Conservation (phyloP, 2,888 invertebrate species). For the Dioctria rufipes region DNA sequence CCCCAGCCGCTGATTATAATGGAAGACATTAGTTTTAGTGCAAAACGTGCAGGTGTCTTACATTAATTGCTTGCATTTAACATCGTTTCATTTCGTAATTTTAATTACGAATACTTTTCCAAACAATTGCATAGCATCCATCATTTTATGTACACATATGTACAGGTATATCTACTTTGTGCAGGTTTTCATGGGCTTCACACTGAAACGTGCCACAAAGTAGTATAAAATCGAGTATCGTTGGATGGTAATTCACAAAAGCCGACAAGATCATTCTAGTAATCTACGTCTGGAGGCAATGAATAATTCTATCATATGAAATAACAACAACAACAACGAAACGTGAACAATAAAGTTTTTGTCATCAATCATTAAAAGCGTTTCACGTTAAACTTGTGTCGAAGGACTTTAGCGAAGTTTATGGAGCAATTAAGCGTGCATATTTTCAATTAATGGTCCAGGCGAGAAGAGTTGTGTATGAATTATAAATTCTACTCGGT, state of each 20-base stretch:
- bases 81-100: neutral
- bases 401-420: slow-evolving; percentile 34
- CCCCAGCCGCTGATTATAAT: slow-evolving; percentile 1
- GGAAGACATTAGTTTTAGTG: neutral
- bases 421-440: slow-evolving; percentile 30
- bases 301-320: neutral
- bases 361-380: slow-evolving; percentile 14
- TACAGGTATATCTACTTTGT: neutral
- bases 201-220: neutral
- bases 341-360: slow-evolving; percentile 20
- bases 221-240: neutral
- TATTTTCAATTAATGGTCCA: slow-evolving; percentile 28
- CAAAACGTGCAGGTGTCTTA: slow-evolving; percentile 12
- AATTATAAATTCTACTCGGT: neutral
- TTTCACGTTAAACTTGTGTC: slow-evolving; percentile 2
- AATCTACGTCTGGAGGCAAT: neutral
- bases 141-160: neutral
- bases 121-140: neutral
- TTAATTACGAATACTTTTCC: slow-evolving; percentile 13
- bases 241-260: neutral
- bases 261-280: neutral
- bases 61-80: slow-evolving; percentile 17
- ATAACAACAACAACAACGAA: slow-evolving; percentile 3
- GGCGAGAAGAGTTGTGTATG: neutral
- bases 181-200: neutral